A percentile compares a stretch with the other conserved stretches of the same genome.
These are phyloP conservation scores for Charina bottae DNA, from an alignment of 2,113 vertebrate genomes.

Conservation along the genomic window DNA sequence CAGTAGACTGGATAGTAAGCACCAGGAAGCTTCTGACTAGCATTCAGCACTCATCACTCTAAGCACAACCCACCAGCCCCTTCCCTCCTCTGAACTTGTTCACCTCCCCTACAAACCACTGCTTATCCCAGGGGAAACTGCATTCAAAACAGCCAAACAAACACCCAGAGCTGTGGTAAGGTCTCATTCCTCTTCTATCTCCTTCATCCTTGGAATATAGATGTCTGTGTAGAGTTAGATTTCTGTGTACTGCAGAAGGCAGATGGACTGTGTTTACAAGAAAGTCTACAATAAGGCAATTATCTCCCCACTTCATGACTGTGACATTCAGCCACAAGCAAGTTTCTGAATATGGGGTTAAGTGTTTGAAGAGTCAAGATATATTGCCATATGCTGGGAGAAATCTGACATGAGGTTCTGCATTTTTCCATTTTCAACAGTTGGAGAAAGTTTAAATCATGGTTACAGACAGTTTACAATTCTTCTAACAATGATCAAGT, in stretches of 20 bases:
- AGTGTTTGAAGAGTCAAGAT: neutral
- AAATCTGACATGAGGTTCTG: neutral
- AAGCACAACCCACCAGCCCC: no score
- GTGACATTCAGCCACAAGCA: neutral
- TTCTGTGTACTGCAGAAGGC: neutral
- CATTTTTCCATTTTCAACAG: neutral
- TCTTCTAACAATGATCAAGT: neutral
- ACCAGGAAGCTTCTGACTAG: no score
- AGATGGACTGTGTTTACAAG: neutral
- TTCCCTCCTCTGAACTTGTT: no score
- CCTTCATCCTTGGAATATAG: neutral
- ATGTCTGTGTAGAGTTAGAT: neutral
- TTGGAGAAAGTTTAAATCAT: neutral
- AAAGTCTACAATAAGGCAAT: neutral
- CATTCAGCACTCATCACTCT: no score
- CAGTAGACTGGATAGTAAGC: no score
- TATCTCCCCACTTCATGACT: neutral
- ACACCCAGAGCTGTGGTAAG: no score
- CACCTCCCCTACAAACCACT: no score
- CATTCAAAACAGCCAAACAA: no score
- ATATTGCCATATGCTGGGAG: neutral
- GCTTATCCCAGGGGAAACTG: no score
- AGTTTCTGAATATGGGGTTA: no score
- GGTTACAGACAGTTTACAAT: neutral
- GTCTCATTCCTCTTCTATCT: no score